Conservation (phyloP, 2,888 invertebrate genomes). For the Cantharis lateralis region DNA sequence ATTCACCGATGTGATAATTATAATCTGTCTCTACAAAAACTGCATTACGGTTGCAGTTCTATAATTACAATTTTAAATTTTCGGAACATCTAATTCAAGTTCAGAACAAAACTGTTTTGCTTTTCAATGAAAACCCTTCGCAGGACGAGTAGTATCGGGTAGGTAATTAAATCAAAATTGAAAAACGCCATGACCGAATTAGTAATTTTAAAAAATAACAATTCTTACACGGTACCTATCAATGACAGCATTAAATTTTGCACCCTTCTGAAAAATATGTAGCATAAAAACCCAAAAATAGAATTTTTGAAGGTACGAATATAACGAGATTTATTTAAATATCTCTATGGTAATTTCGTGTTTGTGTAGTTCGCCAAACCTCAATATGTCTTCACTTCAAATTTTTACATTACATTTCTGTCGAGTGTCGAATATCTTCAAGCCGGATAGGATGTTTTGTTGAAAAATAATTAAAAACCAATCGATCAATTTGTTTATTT, state of each 20-base stretch:
- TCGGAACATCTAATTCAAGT: too few relatives aligned
- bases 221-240: neutral
- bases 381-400: too few relatives aligned
- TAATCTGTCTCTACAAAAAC: neutral
- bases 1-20: neutral
- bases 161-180: neutral
- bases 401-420: neutral
- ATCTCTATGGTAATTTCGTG: neutral
- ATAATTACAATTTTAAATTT: too few relatives aligned
- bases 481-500: too few relatives aligned
- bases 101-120: neutral
- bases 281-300: neutral
- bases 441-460: too few relatives aligned
- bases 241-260: neutral
- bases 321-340: neutral
- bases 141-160: neutral
- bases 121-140: neutral
- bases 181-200: neutral
- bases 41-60: too few relatives aligned
- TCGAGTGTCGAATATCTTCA: too few relatives aligned
- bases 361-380: neutral
- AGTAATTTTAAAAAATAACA: neutral
- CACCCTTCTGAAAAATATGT: neutral
- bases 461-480: too few relatives aligned
- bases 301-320: neutral